Percentiles rank a stretch among this genome's conserved stretches.
Conservation (phyloP, 2,888 invertebrate species). For the Aspidiotus rigidus region DNA sequence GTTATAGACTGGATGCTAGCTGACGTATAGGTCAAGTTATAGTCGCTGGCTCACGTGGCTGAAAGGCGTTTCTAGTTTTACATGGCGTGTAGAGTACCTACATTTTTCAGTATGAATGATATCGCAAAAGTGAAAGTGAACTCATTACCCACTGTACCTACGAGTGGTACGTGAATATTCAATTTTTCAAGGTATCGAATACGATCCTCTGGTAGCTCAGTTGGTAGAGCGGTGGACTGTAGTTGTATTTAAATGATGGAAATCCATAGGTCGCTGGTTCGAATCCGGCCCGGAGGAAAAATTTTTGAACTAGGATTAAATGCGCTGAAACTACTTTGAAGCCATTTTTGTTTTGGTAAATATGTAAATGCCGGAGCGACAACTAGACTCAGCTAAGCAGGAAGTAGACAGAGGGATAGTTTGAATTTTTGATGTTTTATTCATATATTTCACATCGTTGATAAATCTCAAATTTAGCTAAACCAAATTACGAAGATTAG, state of each 20-base stretch:
- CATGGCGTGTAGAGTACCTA: too few relatives aligned
- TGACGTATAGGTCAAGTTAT: background rate
- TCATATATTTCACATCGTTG: too few relatives aligned
- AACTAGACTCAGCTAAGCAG: too few relatives aligned
- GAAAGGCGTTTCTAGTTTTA: too few relatives aligned
- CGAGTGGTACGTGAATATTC: background rate
- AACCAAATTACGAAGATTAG: too few relatives aligned
- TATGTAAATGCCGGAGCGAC: too few relatives aligned
- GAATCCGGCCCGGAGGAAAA: conserved; percentile 31
- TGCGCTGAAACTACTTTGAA: too few relatives aligned
- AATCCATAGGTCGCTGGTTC: conserved; percentile 35
- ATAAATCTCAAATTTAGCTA: too few relatives aligned
- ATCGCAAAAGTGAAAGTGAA: background rate
- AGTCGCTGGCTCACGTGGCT: background rate
- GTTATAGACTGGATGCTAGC: background rate
- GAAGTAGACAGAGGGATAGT: too few relatives aligned
- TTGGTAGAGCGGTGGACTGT: conserved; percentile 42
- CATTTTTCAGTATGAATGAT: background rate
- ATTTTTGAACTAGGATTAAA: background rate
- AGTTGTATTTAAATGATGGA: conserved; percentile 33
- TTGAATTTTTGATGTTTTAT: too few relatives aligned
- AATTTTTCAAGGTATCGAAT: background rate
- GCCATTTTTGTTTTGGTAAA: too few relatives aligned
- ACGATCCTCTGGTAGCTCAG: conserved; percentile 39
- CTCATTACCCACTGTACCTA: too few relatives aligned